These are phyloP conservation scores for Aphodius granarius DNA, from an alignment of 2,888 invertebrate genomes.

Conservation along the genomic window DNA sequence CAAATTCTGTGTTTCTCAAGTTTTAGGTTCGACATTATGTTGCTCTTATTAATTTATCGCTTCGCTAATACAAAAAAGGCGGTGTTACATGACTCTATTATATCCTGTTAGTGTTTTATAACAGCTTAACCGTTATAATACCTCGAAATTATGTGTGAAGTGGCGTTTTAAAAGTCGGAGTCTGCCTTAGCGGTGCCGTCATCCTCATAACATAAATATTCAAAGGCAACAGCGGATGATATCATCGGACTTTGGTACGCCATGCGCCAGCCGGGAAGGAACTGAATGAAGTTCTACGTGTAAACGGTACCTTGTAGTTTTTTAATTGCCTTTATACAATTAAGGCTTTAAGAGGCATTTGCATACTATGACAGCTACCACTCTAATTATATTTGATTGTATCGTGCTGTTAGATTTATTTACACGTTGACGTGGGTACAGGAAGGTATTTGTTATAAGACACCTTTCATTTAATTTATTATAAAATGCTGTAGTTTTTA, in stretches of 20 bases:
- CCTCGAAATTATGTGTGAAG: neutral
- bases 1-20: too few relatives aligned
- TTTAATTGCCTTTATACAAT: constrained; percentile 6
- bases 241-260: neutral
- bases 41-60: constrained; percentile 1
- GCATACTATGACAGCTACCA: neutral
- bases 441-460: neutral
- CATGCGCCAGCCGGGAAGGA: neutral
- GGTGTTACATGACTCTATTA: neutral
- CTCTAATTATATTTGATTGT: constrained; percentile 7
- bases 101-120: neutral
- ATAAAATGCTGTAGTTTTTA: too few relatives aligned
- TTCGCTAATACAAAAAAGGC: neutral
- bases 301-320: constrained; percentile 1
- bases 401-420: neutral
- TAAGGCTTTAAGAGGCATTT: constrained; percentile 4
- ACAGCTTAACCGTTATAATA: neutral
- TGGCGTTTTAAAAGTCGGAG: neutral
- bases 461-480: too few relatives aligned
- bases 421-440: neutral
- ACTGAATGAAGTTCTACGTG: neutral
- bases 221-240: neutral
- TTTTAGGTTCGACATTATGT: too few relatives aligned
- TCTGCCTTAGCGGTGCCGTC: neutral
- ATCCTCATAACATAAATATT: neutral